phyloP scores from a whole-genome alignment of 2,113 vertebrate genomes.

The Dromas ardeola region DNA sequence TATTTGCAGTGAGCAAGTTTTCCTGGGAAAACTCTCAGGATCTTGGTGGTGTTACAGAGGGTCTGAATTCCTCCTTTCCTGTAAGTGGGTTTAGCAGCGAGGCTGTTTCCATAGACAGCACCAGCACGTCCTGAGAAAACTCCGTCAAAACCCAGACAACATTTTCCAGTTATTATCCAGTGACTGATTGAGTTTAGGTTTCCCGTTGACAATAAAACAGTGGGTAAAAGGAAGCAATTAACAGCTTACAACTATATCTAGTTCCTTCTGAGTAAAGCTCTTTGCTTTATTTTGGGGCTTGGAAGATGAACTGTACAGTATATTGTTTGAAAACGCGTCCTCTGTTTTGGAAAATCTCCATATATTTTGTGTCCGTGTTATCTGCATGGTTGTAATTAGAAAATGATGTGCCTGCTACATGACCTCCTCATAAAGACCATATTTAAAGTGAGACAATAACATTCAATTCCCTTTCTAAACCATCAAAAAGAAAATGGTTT shows the following conservation, averaged over 20 bases:
- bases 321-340: not conserved
- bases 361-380: slow-evolving; percentile 53
- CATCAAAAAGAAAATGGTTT: slow-evolving; percentile 68
- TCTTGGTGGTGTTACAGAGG: not conserved
- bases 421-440: slow-evolving; percentile 57
- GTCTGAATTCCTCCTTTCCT: not conserved
- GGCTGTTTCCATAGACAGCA: not conserved
- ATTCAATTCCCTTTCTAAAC: slow-evolving; percentile 69
- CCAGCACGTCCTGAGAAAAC: not conserved
- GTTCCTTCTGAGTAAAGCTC: not conserved
- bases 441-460: slow-evolving; percentile 63
- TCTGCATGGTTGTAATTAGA: slow-evolving; percentile 59
- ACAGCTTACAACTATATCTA: not conserved
- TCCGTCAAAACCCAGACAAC: not conserved
- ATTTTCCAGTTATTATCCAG: not conserved
- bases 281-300: slow-evolving; percentile 20
- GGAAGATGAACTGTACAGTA: slow-evolving; percentile 3
- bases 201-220: slow-evolving; percentile 33
- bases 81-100: not conserved
- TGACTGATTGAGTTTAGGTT: not conserved
- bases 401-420: slow-evolving; percentile 63
- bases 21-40: not conserved
- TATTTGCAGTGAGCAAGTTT: not conserved
- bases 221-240: slow-evolving; percentile 37
- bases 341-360: slow-evolving; percentile 54